Percentiles rank a stretch among this genome's conserved stretches.
Conservation (phyloP, 2,113 vertebrate genomes). For the Dromiciops gliroides region DNA sequence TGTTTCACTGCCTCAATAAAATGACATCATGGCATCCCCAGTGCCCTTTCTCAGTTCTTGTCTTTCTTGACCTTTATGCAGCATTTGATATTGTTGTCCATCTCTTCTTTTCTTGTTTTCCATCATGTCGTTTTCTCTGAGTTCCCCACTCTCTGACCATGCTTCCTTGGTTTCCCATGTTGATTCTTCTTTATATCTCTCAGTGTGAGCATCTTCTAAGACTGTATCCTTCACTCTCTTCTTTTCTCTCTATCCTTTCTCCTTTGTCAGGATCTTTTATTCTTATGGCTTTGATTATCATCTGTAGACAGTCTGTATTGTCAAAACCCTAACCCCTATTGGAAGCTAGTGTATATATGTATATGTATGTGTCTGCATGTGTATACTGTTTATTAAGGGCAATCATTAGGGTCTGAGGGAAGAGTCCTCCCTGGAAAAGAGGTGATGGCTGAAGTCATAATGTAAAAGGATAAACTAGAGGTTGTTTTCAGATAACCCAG, state of each 20-base stretch:
- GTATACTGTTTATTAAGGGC: neutral
- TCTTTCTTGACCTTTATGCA: neutral
- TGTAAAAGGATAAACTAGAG: neutral
- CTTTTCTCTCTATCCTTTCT: neutral
- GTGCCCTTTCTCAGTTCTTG: neutral
- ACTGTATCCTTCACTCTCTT: neutral
- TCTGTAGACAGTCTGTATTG: neutral
- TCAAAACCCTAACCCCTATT: neutral
- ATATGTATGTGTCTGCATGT: neutral
- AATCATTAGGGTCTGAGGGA: neutral
- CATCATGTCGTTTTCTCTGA: neutral
- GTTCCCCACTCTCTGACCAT: neutral
- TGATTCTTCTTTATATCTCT: neutral
- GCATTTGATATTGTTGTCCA: neutral
- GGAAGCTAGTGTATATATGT: neutral
- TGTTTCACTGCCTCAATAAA: neutral
- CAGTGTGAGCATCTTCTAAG: neutral
- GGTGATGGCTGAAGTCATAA: neutral
- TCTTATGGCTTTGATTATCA: neutral
- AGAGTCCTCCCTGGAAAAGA: neutral
- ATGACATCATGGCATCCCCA: neutral
- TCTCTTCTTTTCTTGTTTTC: neutral
- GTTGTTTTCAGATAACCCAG: neutral
- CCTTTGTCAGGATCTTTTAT: neutral
- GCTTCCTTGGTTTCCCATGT: neutral